A percentile compares a stretch with the other conserved stretches of the same genome.
These are phyloP conservation scores for Acropora yongei DNA, from an alignment of 64 coral and sea anemone genomes.

Conservation along the genomic window DNA sequence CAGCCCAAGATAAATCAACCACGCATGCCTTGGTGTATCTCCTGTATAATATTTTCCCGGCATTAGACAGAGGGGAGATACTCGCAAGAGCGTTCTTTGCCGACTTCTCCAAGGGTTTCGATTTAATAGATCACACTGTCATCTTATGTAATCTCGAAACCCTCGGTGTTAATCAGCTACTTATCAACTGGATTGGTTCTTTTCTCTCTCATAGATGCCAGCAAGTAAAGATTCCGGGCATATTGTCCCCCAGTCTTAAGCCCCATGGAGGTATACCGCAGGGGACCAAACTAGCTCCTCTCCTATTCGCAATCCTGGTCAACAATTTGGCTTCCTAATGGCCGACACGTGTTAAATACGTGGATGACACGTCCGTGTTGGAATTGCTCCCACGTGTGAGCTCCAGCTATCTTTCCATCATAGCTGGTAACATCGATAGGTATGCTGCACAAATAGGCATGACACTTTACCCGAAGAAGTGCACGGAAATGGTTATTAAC, in stretches of 20 bases:
- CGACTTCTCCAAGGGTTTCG: constrained; percentile 37
- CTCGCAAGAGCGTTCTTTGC: constrained; percentile 31
- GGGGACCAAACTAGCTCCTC: not conserved
- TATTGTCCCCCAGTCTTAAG: constrained; percentile 5
- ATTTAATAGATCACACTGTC: constrained; percentile 36
- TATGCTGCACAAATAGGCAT: no score
- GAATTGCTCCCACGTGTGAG: no score
- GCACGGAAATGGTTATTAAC: no score
- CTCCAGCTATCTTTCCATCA: no score
- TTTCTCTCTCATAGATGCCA: constrained; percentile 42
- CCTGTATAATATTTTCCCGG: constrained; percentile 26
- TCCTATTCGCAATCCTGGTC: constrained; percentile 17
- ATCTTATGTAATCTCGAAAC: constrained; percentile 27
- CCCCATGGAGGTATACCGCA: not conserved
- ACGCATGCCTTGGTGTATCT: constrained; percentile 19
- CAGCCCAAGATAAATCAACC: constrained; percentile 12
- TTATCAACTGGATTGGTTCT: constrained; percentile 42
- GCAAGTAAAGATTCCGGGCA: not conserved
- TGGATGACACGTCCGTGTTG: not conserved
- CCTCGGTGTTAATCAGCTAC: constrained; percentile 33
- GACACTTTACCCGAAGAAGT: no score
- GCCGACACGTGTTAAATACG: constrained; percentile 17
- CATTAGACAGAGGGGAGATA: constrained; percentile 37
- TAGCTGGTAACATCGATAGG: no score
- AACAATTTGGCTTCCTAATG: constrained; percentile 26